Conservation (phyloP, 1,140 invertebrate genomes). For the Pogonomyrmex californicus region DNA sequence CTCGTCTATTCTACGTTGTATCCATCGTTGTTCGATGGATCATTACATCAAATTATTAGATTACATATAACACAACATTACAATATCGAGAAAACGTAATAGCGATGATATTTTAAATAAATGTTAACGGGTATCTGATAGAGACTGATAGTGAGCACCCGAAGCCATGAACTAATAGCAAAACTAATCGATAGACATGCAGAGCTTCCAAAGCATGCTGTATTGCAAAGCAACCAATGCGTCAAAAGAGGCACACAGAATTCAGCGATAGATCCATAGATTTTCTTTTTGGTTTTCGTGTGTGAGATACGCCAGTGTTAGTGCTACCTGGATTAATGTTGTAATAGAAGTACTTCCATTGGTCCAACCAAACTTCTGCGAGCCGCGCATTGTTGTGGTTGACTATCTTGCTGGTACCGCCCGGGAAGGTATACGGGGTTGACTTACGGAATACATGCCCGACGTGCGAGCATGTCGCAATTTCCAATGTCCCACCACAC, state of each 20-base stretch:
- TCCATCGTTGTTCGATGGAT: background rate
- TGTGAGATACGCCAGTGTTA: slow-evolving; percentile 77
- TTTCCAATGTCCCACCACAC: slow-evolving; percentile 97
- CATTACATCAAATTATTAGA: background rate
- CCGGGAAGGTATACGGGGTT: slow-evolving; percentile 99
- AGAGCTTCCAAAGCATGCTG: slow-evolving; percentile 66
- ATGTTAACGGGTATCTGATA: slow-evolving; percentile 84
- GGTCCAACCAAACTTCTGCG: slow-evolving; percentile 99
- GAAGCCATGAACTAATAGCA: background rate
- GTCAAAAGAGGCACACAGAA: slow-evolving; percentile 21
- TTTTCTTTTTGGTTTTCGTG: slow-evolving; percentile 54
- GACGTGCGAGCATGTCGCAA: slow-evolving; percentile 96
- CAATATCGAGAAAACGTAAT: slow-evolving; percentile 26
- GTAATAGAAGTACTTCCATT: slow-evolving; percentile 99
- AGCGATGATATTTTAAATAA: slow-evolving; percentile 46
- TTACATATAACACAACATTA: background rate
- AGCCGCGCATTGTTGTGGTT: slow-evolving; percentile 99
- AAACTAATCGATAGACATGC: slow-evolving; percentile 61
- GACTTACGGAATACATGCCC: slow-evolving; percentile 99
- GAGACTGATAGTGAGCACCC: slow-evolving; percentile 36
- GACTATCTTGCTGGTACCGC: slow-evolving; percentile 98
- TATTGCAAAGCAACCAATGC: slow-evolving; percentile 34
- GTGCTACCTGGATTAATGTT: slow-evolving; percentile 97
- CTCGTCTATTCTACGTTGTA: slow-evolving; percentile 17
- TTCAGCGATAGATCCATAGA: slow-evolving; percentile 45